Base-by-base conservation (phyloP, 2,888 invertebrate species). In the Hemistola chrysoprasaria region DNA sequence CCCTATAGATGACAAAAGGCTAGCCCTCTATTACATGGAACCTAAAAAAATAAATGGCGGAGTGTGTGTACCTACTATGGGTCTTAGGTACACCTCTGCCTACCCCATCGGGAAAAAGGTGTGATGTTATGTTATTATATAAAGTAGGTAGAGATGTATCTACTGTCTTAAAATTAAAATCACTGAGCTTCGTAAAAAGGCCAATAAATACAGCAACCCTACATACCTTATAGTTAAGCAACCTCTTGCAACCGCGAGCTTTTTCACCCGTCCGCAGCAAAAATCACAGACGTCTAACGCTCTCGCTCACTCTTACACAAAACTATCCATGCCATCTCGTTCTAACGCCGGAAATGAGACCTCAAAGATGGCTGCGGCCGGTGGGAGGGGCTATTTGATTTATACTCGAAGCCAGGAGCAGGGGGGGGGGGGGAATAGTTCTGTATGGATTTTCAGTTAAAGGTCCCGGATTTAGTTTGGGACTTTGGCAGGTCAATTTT, bases 341-440 rank as follows among this genome's bases (percentile, higher is more conserved):
- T 64, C 69, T 52, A 68, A 45, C 70, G 56, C 71, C 83, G 86
- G 85, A 84, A 79, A 64, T 86, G 80, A 83, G 81, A 81, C 69
- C 71, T 86, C 86, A 87, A 87, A 87, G 82, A 87, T 87, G 87
- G 87, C 84, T 79, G 82, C 87, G 78, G 77, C 76, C 73, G 82
- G 73, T 84, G 78, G 87, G 87, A 72, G 87, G 82, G 74, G 87
- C 79, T 59, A 67, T 71, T 78, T 85, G 84, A 86, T 83, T 83
- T 84, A 81, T 85, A 81, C 81, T 76, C 6, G 22, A 16, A n/a
- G n/a, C n/a, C n/a, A n/a, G n/a, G n/a, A n/a, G n/a, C n/a, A n/a
- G 24, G 38, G 22, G 5, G 42, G 21, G 61, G 60, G 62, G 62
- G 56, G 60, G 58, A 55, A 56, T 62, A 62, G 64, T 56, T 47